Evolutionary conservation across 2,113 vertebrate genomes (phyloP).

Genomic region (Tachycineta bicolor): DNA sequence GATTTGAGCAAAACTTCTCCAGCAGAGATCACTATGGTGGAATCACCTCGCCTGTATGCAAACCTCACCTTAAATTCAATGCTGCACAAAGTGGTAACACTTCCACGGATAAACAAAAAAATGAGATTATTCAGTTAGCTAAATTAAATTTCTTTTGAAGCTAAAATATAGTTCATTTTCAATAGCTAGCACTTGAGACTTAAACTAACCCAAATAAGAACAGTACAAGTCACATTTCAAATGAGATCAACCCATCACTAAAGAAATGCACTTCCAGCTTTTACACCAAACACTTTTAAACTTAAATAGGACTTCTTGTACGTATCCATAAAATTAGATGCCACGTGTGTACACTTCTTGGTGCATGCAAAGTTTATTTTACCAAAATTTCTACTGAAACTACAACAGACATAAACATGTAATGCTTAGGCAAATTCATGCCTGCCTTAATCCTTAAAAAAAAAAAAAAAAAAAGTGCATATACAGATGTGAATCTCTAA

Average conservation of each 20-base stretch:
- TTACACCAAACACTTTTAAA: neutral
- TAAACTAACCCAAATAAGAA: neutral
- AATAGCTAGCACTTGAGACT: neutral
- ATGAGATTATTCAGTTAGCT: neutral
- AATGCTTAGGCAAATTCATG: neutral
- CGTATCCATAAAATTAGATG: neutral
- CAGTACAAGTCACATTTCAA: neutral
- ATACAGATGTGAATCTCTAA: neutral
- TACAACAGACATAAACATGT: neutral
- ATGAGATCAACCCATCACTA: neutral
- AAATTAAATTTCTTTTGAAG: neutral
- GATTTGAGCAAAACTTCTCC: neutral
- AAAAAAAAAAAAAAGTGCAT: neutral
- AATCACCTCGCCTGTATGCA: neutral
- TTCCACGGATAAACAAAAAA: neutral
- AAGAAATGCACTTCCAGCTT: neutral
- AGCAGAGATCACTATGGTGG: neutral
- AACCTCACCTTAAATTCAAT: neutral
- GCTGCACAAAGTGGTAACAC: neutral
- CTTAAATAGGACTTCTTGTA: neutral
- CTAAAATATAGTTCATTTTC: neutral
- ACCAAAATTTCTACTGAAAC: neutral
- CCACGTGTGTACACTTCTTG: neutral
- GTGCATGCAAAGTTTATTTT: fast-evolving
- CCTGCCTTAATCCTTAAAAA: neutral